phyloP scores from a whole-genome alignment of 2,797 vertebrate genomes.

The Gobio occitaniae region DNA sequence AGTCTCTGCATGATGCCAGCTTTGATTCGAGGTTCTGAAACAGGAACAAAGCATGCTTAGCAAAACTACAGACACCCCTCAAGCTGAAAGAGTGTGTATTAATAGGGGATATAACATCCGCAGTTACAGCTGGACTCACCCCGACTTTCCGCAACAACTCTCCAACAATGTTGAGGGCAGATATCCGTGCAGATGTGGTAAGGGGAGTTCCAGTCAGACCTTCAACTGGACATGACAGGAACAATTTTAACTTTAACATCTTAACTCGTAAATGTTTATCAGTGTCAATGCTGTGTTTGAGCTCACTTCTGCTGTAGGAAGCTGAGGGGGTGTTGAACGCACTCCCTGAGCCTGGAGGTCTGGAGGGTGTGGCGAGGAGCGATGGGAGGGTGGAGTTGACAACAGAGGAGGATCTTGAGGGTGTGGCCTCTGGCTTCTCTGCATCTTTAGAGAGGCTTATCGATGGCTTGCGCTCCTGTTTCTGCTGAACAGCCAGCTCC shows the following conservation, averaged over 20 bases:
- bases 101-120: neutral
- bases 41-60: neutral
- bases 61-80: neutral
- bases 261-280: neutral
- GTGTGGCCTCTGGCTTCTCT: constrained; percentile 76
- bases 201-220: constrained; percentile 87
- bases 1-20: constrained; percentile 93
- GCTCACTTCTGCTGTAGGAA: constrained; percentile 83
- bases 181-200: constrained; percentile 94
- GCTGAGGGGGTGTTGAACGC: constrained; percentile 79
- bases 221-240: constrained; percentile 75
- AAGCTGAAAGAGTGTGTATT: neutral
- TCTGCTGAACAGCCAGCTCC: constrained; percentile 94
- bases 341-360: constrained; percentile 68
- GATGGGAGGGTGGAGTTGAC: constrained; percentile 52
- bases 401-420: constrained; percentile 62
- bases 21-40: constrained; percentile 95
- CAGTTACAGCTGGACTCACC: constrained; percentile 75
- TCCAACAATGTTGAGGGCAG: constrained; percentile 96
- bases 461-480: constrained; percentile 84
- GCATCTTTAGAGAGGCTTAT: constrained; percentile 77
- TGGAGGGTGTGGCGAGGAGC: constrained; percentile 78
- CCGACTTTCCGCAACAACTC: constrained; percentile 97
- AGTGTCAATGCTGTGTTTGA: neutral
- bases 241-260: neutral